Conservation (phyloP, 2,797 vertebrate species). For the Spea hammondii region DNA sequence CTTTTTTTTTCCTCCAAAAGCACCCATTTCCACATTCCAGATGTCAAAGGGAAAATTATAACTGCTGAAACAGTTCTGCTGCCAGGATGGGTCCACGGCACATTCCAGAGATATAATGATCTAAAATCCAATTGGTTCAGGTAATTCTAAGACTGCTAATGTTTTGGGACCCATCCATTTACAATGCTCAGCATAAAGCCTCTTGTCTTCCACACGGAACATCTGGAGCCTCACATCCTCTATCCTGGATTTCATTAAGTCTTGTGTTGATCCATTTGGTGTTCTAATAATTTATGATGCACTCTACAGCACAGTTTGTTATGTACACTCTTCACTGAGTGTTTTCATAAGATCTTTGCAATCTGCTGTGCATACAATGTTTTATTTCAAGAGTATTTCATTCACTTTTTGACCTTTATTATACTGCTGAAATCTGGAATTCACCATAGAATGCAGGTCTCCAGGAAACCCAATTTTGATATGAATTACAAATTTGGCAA, state of each 20-base stretch:
- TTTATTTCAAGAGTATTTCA: neutral
- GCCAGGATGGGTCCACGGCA: neutral
- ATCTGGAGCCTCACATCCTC: neutral
- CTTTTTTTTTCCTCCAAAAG: conserved; percentile 2
- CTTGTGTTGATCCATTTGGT: conserved; percentile 2
- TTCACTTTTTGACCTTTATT: neutral
- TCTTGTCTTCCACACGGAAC: neutral
- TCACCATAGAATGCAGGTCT: neutral
- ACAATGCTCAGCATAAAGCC: neutral
- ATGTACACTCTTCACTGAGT: neutral
- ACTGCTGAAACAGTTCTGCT: conserved; percentile 6
- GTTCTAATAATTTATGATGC: conserved; percentile 22
- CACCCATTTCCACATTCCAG: conserved; percentile 29
- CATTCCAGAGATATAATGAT: neutral
- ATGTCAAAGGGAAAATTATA: conserved; percentile 11
- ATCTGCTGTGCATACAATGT: neutral
- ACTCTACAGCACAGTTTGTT: conserved; percentile 1
- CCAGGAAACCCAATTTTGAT: neutral
- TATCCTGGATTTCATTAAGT: conserved; percentile 13
- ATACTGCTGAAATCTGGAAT: neutral
- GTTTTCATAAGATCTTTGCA: neutral
- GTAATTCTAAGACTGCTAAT: neutral
- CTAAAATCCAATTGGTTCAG: neutral
- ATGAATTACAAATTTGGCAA: neutral
- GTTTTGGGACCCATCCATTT: neutral